Evolutionary conservation across 2,113 vertebrate species (phyloP).

Genomic region (Circaetus gallicus): DNA sequence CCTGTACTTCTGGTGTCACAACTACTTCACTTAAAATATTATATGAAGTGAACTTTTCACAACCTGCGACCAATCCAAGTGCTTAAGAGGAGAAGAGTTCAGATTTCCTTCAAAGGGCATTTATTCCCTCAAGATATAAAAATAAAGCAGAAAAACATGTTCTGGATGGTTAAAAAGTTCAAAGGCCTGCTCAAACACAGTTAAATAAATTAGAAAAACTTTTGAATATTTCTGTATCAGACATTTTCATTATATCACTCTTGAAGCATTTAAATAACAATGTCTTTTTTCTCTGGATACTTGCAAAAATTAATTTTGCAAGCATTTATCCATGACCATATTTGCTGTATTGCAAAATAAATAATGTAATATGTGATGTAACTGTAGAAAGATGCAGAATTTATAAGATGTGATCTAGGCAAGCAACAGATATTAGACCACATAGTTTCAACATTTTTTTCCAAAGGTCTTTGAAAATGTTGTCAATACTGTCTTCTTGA

Average conservation of each 20-base stretch:
- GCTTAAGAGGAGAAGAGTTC: background rate
- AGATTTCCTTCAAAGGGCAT: background rate
- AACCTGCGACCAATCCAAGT: background rate
- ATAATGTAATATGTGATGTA: background rate
- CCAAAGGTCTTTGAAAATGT: background rate
- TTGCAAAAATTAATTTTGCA: background rate
- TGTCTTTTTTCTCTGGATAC: background rate
- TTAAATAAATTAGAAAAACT: background rate
- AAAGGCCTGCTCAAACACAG: background rate
- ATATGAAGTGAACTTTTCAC: background rate
- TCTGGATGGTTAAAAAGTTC: background rate
- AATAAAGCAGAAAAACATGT: background rate
- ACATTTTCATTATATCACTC: background rate
- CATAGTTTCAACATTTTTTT: background rate
- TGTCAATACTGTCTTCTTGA: background rate
- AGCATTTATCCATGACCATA: background rate
- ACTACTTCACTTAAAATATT: background rate
- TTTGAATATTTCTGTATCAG: background rate
- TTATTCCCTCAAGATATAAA: background rate
- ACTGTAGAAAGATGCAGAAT: conserved; percentile 21
- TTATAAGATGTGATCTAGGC: background rate
- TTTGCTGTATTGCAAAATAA: background rate
- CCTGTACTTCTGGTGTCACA: background rate
- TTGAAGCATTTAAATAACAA: background rate
- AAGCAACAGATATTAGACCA: background rate